Evolutionary conservation across 2,888 invertebrate genomes (phyloP), one percentile per base, ranked within the genome.

Genomic region (Tanytarsus gracilentus): DNA sequence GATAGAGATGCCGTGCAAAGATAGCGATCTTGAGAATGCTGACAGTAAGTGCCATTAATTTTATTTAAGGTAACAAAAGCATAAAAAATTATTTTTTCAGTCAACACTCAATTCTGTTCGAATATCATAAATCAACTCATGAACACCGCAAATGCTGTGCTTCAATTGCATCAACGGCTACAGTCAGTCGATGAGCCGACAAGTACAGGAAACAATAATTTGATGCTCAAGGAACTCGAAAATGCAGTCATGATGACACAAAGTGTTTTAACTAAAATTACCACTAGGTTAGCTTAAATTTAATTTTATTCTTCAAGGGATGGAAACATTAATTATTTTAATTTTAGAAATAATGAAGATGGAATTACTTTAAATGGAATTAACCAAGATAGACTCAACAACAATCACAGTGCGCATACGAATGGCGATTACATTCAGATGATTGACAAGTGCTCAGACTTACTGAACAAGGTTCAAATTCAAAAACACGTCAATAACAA

Each of bases 381-480:
- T 18, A 59, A 48, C 25, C 44, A 59, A 18, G 60, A 60, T 36
- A 29, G 48, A 16, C n/a, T 60, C 26, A 60, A 60, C 18, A 60
- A 60, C 14, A 60, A 60, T 11, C 39, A 50, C 25, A 33, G 11
- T 30, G 26, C 3, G 7, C 49, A 70, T 39, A 73, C 72, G 64
- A 75, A 74, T 65, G 75, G 75, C 61, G 75, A 75, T 65, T 74
- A 73, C 65, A 69, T 74, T 72, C 77, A 79, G 29, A 75, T 81
- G 66, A 80, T 81, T 66, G 81, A 81, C 64, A 80, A 81, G 65
- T 82, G 81, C 69, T 79, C 81, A 9, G 82, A 82, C 68, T 77
- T 82, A 30, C 71, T 82, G 14, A 77, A 80, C 48, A 80, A 80
- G 68, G 73, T 73, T 63, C 72, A 74, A 66, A 74, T 72, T 70